Evolutionary conservation across 2,888 invertebrate genomes (phyloP).

Genomic region (Ferrisia virgata): DNA sequence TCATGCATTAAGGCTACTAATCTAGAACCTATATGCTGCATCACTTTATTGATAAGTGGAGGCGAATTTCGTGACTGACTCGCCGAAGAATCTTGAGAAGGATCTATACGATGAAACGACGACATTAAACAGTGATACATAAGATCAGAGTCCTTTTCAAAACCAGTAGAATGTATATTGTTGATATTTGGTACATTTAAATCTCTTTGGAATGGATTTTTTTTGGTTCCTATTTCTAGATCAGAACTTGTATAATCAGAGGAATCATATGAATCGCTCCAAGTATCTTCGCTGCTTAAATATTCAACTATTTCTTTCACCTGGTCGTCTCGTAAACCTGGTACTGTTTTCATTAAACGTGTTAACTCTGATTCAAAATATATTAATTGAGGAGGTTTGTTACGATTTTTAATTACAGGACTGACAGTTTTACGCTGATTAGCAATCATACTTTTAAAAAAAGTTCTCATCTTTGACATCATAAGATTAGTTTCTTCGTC

Average conservation of each 20-base stretch:
- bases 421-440: conserved; percentile 54
- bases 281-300: conserved; percentile 85
- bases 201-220: conserved; percentile 58
- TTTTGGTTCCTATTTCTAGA: conserved; percentile 65
- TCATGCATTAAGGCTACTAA: conserved; percentile 88
- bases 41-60: conserved; percentile 82
- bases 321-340: conserved; percentile 84
- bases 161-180: not conserved
- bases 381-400: conserved; percentile 79
- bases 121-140: conserved; percentile 85
- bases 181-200: not conserved
- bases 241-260: conserved; percentile 89
- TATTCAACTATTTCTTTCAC: conserved; percentile 90
- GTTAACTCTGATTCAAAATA: conserved; percentile 88
- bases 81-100: conserved; percentile 53
- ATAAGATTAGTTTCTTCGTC: conserved; percentile 91
- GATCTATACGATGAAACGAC: conserved; percentile 74
- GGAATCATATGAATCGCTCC: conserved; percentile 91
- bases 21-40: conserved; percentile 86
- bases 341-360: conserved; percentile 87
- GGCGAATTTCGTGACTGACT: conserved; percentile 65
- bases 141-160: conserved; percentile 69
- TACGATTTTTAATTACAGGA: conserved; percentile 54
- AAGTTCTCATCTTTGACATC: conserved; percentile 92
- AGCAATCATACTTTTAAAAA: conserved; percentile 87